Evolutionary conservation across 1,140 invertebrate genomes (phyloP), one percentile per base, ranked within the genome.

Genomic region (Bombyx mori): DNA sequence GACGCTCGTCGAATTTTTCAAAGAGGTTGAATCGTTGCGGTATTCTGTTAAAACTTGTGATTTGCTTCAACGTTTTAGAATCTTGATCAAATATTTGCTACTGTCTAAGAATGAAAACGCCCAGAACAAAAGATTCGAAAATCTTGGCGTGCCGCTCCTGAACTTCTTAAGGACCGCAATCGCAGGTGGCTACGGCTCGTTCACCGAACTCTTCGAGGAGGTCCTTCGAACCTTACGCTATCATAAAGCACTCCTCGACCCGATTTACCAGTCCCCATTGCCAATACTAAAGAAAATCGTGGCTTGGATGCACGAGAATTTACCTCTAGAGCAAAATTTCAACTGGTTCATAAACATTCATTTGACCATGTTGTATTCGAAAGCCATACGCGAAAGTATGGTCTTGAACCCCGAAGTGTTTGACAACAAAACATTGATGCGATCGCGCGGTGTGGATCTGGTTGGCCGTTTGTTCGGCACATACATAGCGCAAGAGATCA

Each of bases 361-460:
- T 56, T 60, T 75, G n/a, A 76, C 66, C 22, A 76, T 79, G 67
- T 51, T 76, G 9, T 82, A 77, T 57, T 76, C 58, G 42, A 73
- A 72, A 42, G 57, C 75, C n/a, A 60, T 79, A 9, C 60, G 63
- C 26, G 63, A 71, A n/a, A 51, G 65, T 44, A 10, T 69, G 2
- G 68, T 70, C 58, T 52, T 65, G 44, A 65, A 66, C 22, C 68
- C 70, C 3, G 56, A 65, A 10, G 50, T 69, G 5, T 78, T 77
- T 48, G 49, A 42, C 2, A 12, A 49, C 22, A n/a, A 49, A 42
- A 42, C 10, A 2, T 49, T 22, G 44, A 49, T 49, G 42, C 8
- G 10, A 7, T 49, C 35, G 10, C 45, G 49, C 7, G 46, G 54
- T 8, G 7, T 49, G 10, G 44, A 22, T 26, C 8, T 56, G n/a